Evolutionary conservation across 1,140 invertebrate genomes (phyloP).

Genomic region (Ips typographus): DNA sequence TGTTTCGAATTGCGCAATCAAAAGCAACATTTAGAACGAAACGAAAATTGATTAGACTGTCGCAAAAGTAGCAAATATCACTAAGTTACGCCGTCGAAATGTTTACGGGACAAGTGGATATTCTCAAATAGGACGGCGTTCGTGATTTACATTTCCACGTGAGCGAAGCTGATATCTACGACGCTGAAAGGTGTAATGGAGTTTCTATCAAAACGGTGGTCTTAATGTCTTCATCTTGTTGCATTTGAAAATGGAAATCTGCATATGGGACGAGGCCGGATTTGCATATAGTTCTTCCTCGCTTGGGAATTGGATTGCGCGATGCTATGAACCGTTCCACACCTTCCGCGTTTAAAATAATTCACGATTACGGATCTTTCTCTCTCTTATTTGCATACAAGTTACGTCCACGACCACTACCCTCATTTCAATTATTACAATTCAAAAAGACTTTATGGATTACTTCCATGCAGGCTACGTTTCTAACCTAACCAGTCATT

Average conservation of each 20-base stretch:
- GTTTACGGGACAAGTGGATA: conserved; percentile 18
- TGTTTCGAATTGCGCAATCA: not conserved
- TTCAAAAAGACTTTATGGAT: no score
- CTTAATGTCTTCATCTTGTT: conserved; percentile 29
- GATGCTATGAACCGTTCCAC: conserved; percentile 14
- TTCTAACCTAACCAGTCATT: no score
- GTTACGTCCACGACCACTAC: conserved; percentile 11
- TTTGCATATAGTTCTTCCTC: conserved; percentile 28
- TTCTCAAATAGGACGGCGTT: conserved; percentile 30
- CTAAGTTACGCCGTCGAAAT: conserved; percentile 13
- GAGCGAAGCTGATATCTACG: conserved; percentile 15
- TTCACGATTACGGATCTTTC: conserved; percentile 23
- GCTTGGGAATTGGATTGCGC: conserved; percentile 25
- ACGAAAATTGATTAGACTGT: conserved; percentile 27
- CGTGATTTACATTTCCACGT: conserved; percentile 26
- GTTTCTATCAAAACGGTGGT: conserved; percentile 29
- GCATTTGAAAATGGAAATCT: conserved; percentile 24
- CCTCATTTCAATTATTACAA: conserved; percentile 16
- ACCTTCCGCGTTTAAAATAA: conserved; percentile 31
- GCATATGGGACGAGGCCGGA: conserved; percentile 28
- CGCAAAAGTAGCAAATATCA: conserved; percentile 23
- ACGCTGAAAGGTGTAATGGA: conserved; percentile 28
- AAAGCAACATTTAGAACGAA: conserved; percentile 7
- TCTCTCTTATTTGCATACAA: conserved; percentile 21
- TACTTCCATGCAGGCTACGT: no score